Evolutionary conservation across 2,888 invertebrate genomes (phyloP), one percentile per base, ranked within the genome.

Genomic region (Linnaemya tessellans): DNA sequence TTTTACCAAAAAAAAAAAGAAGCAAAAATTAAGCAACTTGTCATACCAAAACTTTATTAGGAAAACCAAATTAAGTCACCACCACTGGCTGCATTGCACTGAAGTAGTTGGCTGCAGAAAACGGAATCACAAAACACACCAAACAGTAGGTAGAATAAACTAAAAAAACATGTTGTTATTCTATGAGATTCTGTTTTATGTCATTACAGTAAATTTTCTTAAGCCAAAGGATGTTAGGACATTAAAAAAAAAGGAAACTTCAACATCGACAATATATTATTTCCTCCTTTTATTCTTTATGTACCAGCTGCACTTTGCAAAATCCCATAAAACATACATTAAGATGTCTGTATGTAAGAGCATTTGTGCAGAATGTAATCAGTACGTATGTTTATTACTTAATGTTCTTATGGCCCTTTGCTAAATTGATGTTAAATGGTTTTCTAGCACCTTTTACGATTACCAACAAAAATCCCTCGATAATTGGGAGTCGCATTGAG

Each of bases 381-480:
- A 35, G 67, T 46, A 10, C 8, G 46, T 71, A 58, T 78, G 35
- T 70, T 75, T 68, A 68, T 64, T 70, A 65, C 74, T 64, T 80
- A 77, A 68, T 80, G 75, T 46, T 84, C 71, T 80, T 80, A 80
- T 64, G 84, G 67, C 67, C 54, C 65, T 71, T n/a, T 30, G 71
- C 54, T 77, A 54, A 84, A 77, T 67, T 71, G 51, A 77, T 67
- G 71, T 77, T 80, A 84, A 80, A 77, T 77, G 80, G 41, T 73
- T 77, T 71, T 71, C 51, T 25, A 70, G 49, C 80, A 73, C 71
- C 54, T 70, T 70, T 68, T 11, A 22, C 22, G 4, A 22, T 62
- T 11, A 22, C 22, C 9, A 22, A 38, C 35, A 62, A 1, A 56
- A 65, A 38, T 41, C 35, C 46, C 35, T 38, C 67, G 68, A 51